A percentile compares a stretch with the other conserved stretches of the same genome.
phyloP scores from a whole-genome alignment of 1,140 invertebrate species.

The Magallana angulata region DNA sequence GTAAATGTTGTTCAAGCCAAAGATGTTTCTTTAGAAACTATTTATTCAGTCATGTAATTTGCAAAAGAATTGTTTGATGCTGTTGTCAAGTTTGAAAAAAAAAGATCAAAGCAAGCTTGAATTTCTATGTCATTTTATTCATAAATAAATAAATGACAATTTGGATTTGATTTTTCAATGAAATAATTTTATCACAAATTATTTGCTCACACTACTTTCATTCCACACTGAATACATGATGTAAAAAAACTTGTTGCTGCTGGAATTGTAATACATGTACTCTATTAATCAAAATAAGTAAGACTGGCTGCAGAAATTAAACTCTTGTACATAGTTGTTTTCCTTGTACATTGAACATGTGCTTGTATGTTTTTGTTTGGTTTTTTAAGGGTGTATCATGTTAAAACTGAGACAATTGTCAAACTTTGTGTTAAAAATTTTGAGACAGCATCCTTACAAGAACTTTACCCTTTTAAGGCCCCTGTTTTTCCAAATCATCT shows the following conservation, averaged over 20 bases:
- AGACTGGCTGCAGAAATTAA: no score
- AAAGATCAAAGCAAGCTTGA: no score
- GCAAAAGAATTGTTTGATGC: no score
- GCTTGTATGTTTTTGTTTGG: no score
- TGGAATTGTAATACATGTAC: not conserved
- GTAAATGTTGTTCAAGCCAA: no score
- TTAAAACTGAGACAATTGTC: no score
- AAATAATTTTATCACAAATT: constrained; percentile 37
- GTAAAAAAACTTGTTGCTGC: not conserved
- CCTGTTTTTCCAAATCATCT: not conserved
- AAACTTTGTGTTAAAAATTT: not conserved
- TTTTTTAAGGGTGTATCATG: no score
- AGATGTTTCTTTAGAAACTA: no score
- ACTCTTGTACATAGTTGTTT: no score
- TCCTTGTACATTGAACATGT: no score
- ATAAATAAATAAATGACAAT: constrained; percentile 35
- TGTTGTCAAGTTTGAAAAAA: not conserved
- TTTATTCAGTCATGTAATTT: no score
- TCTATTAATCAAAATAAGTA: not conserved
- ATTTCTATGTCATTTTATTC: constrained; percentile 28
- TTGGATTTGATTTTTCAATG: constrained; percentile 35
- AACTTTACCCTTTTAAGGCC: not conserved
- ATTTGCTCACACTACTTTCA: constrained; percentile 35
- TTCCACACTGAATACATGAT: not conserved
- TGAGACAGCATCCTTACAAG: not conserved